Conservation (phyloP, 1,140 invertebrate genomes). For the Sminthurinus signatus region DNA sequence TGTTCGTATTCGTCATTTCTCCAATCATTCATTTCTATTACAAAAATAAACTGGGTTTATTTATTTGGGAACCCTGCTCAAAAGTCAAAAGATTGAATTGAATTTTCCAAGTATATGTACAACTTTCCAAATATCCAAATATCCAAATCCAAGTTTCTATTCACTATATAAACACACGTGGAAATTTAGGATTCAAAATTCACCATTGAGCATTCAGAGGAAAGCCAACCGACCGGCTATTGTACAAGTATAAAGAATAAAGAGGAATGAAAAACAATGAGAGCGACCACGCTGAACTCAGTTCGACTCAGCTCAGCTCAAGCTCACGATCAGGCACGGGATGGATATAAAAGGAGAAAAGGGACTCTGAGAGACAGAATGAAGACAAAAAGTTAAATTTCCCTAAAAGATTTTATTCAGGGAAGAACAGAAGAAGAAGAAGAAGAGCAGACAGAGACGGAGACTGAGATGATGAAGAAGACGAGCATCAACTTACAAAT, state of each 20-base stretch:
- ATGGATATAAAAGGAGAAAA: neutral
- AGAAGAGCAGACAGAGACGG: neutral
- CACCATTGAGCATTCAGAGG: neutral
- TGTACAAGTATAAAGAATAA: neutral
- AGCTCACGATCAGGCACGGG: neutral
- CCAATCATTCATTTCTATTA: no score
- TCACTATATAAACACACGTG: no score
- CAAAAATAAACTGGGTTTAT: no score
- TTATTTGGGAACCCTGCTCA: no score
- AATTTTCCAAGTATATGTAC: no score
- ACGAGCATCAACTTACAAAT: slow-evolving; percentile 15
- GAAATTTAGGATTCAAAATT: neutral
- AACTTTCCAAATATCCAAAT: no score
- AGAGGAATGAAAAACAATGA: neutral
- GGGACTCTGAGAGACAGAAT: neutral
- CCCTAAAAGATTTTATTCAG: neutral
- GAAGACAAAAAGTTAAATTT: slow-evolving; percentile 9
- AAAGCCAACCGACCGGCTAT: neutral
- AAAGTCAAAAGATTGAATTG: no score
- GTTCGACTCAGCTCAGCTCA: neutral
- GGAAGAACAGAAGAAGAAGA: neutral
- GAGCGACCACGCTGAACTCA: neutral
- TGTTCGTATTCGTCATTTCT: no score
- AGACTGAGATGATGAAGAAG: no score
- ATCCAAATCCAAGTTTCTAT: no score